Conservation (phyloP, 2,888 invertebrate genomes). For the Horisme vitalbata region DNA sequence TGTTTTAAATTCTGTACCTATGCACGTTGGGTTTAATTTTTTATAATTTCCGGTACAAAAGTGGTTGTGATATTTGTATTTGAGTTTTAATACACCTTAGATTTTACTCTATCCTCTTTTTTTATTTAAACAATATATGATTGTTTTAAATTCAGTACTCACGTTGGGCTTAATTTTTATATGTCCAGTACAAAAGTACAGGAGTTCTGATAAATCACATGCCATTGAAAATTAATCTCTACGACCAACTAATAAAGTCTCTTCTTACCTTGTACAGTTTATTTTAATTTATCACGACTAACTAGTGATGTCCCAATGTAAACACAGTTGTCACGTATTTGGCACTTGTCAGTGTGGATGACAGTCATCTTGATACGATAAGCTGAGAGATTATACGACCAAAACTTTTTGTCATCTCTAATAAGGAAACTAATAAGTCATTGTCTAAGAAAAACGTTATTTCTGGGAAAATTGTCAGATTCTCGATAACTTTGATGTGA, state of each 20-base stretch:
- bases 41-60: too few species aligned
- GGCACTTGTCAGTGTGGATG: constrained; percentile 63
- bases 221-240: background rate
- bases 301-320: constrained; percentile 58
- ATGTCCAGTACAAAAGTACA: too few species aligned
- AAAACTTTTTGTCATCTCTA: constrained; percentile 55
- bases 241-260: background rate
- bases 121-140: too few species aligned
- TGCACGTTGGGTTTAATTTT: too few species aligned
- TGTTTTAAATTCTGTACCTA: too few species aligned
- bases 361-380: constrained; percentile 65
- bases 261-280: background rate
- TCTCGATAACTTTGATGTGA: constrained; percentile 16
- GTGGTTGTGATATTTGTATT: too few species aligned
- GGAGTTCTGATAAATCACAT: background rate
- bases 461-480: constrained; percentile 34
- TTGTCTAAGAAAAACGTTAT: constrained; percentile 51
- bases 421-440: constrained; percentile 53
- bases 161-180: too few species aligned
- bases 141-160: too few species aligned
- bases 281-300: constrained; percentile 35
- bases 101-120: too few species aligned
- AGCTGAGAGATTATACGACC: constrained; percentile 62
- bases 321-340: constrained; percentile 64
- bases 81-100: too few species aligned